phyloP scores from a whole-genome alignment of 2,888 invertebrate species.

The Meiosimyza platycephala region DNA sequence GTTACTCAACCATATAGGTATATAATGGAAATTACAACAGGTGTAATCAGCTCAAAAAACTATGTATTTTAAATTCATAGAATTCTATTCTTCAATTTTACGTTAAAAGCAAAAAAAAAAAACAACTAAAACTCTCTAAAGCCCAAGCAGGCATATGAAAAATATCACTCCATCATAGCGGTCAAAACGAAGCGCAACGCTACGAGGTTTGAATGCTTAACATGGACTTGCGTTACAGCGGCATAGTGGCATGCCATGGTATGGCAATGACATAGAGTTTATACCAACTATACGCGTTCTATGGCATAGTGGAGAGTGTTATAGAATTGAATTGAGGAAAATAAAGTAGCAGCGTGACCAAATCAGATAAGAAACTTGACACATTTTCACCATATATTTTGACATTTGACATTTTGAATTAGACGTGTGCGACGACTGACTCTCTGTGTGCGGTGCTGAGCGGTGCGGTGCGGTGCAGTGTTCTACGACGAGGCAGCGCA shows the following conservation, averaged over 20 bases:
- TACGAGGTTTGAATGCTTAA: not conserved
- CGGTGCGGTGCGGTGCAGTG: not conserved
- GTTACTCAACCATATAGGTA: not conserved
- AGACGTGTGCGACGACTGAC: conserved; percentile 49
- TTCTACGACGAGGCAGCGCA: not conserved
- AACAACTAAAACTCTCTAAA: not conserved
- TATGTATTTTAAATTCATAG: conserved; percentile 1
- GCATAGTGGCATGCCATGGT: no score
- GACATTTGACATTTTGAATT: conserved; percentile 66
- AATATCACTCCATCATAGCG: conserved; percentile 18
- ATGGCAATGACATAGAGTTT: no score
- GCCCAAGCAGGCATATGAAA: conserved; percentile 4
- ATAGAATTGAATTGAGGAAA: conserved; percentile 5
- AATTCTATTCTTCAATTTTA: no score
- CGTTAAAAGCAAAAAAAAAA: no score
- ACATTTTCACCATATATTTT: conserved; percentile 68
- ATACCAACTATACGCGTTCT: no score
- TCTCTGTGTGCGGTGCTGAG: not conserved
- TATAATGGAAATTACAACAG: conserved; percentile 12
- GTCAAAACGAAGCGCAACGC: conserved; percentile 5
- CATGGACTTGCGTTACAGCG: no score
- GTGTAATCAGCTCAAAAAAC: not conserved
- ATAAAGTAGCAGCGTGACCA: conserved; percentile 65
- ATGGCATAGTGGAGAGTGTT: no score
- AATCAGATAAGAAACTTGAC: conserved; percentile 67